Evolutionary conservation across 2,888 invertebrate genomes (phyloP).

Genomic region (Eurois occulta): DNA sequence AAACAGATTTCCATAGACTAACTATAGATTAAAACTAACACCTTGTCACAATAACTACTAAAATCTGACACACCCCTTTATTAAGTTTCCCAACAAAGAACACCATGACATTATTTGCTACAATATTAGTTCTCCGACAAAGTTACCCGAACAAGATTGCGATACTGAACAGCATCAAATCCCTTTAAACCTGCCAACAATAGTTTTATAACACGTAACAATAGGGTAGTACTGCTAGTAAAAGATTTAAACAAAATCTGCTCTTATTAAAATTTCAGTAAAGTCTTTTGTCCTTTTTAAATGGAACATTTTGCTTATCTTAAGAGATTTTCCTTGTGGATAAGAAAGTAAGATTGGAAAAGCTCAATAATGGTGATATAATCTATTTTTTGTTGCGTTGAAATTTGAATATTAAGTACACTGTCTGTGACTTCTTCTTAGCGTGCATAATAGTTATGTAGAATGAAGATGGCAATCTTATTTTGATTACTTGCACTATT

Average conservation of each 20-base stretch:
- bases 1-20: background rate
- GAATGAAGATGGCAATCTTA: background rate
- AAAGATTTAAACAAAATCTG: slow-evolving; percentile 37
- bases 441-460: background rate
- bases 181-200: slow-evolving; percentile 44
- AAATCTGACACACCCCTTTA: no score
- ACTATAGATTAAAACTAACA: background rate
- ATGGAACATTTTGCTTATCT: slow-evolving; percentile 33
- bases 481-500: background rate
- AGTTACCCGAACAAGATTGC: slow-evolving; percentile 2
- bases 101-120: slow-evolving; percentile 1
- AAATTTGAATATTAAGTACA: background rate
- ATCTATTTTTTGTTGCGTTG: background rate
- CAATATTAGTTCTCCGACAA: slow-evolving; percentile 23
- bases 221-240: slow-evolving; percentile 17
- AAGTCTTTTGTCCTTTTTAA: slow-evolving; percentile 46
- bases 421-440: no score
- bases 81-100: background rate
- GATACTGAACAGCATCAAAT: slow-evolving; percentile 23
- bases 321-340: slow-evolving; percentile 14
- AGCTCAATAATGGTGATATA: background rate
- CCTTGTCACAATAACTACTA: background rate
- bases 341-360: slow-evolving; percentile 12
- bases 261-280: slow-evolving; percentile 48
- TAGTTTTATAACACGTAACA: slow-evolving; percentile 43